Conservation (phyloP, 2,888 invertebrate species). For the Argyra leucocephala region DNA sequence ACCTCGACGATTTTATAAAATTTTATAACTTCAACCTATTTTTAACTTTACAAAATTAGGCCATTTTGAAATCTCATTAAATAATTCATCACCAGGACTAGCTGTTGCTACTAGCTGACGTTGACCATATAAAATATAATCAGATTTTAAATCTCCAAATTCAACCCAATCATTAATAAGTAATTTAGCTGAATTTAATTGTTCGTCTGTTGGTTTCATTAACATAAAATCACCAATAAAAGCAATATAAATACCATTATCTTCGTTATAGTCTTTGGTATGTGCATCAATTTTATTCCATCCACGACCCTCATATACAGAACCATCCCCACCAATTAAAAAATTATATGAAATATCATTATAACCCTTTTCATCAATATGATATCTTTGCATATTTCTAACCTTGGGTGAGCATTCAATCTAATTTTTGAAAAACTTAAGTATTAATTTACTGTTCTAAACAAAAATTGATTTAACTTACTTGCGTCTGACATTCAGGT, state of each 20-base stretch:
- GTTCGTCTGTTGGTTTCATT: slow-evolving; percentile 46
- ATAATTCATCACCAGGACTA: slow-evolving; percentile 60
- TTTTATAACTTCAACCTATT: too few species aligned
- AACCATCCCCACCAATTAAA: neutral
- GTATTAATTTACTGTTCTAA: neutral
- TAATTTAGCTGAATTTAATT: slow-evolving; percentile 51
- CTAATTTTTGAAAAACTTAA: neutral
- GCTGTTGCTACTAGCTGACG: slow-evolving; percentile 56
- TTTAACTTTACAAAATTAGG: slow-evolving; percentile 51
- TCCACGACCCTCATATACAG: neutral
- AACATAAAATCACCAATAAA: slow-evolving; percentile 61
- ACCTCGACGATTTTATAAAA: too few species aligned
- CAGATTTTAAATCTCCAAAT: slow-evolving; percentile 48
- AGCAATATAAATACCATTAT: slow-evolving; percentile 57
- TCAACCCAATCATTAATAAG: slow-evolving; percentile 55
- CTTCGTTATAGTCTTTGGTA: slow-evolving; percentile 55
- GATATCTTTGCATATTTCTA: neutral
- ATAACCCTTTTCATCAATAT: neutral
- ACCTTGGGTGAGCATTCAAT: neutral
- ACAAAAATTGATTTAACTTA: neutral
- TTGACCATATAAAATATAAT: slow-evolving; percentile 61
- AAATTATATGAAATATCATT: neutral
- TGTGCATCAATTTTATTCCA: slow-evolving; percentile 52
- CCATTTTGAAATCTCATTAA: slow-evolving; percentile 56
- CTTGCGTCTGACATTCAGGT: slow-evolving; percentile 30